Base-by-base conservation (phyloP, 2,888 invertebrate genomes). In the Drosophila neutralis region DNA sequence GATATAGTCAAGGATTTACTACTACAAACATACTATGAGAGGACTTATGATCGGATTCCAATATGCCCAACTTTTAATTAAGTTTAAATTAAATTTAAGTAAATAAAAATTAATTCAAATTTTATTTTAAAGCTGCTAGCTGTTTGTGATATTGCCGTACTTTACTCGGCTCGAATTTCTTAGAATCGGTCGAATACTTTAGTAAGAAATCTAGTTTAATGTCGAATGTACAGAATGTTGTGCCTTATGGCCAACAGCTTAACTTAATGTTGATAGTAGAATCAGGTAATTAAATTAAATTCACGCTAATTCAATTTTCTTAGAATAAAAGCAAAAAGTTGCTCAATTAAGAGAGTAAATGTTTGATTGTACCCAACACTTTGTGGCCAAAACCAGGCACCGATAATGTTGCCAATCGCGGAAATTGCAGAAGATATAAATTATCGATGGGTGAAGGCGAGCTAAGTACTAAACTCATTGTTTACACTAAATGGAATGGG, bases 361-460 rank as follows among this genome's bases (percentile, higher is more conserved):
- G 4, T 45, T 45, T 24, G 8, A 15, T 24, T 45, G 21, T 21
- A 13, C 18, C 6, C 40, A 67, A 52, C 21, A n/a, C 36, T 67
- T 67, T 54, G 53, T 54, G 48, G 53, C 15, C 13, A 27, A 36
- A 8, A 18, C 7, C 45, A n/a, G 24, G 8, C 45, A 13, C 24
- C 24, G 54, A 68, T 68, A 67, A 67, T n/a, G 45, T 18, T 36
- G 29, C 10, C 27, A 54, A 38, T 24, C 56, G 69, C 35, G 35
- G 7, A 69, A 68, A 49, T 40, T 54, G 56, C 21, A 33, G 49
- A 51, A 68, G 40, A 70, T 57, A 69, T 51, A 51, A 51, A 49
- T 51, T 51, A 35, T 56, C 69, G 58, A 69, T 57, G 42, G 29
- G n/a, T 15, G 21, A 65, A 40, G 54, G 24, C 40, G 7, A 33